These are phyloP conservation scores for Benthosema pterotum DNA, from an alignment of 2,797 vertebrate species.

Conservation along the genomic window DNA sequence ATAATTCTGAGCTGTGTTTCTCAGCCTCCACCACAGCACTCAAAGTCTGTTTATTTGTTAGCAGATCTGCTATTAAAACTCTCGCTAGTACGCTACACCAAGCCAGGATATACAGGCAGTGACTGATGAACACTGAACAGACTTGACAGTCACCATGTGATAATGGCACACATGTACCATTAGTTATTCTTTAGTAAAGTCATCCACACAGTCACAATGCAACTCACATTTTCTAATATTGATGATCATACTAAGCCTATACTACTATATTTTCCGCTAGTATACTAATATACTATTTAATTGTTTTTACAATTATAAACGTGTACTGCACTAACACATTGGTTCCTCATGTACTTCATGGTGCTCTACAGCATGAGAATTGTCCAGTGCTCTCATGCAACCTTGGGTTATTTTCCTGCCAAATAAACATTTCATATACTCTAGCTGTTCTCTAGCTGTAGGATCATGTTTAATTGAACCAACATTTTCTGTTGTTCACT, in stretches of 20 bases:
- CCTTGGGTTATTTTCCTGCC: conserved; percentile 5
- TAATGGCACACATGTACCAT: too few species aligned
- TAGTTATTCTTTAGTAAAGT: too few species aligned
- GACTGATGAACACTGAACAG: conserved; percentile 58
- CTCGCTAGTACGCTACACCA: conserved; percentile 43
- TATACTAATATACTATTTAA: too few species aligned
- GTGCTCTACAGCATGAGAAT: too few species aligned
- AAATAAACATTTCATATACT: conserved; percentile 14
- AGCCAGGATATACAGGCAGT: conserved; percentile 61
- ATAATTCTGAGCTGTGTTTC: conserved; percentile 61
- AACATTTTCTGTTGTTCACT: too few species aligned
- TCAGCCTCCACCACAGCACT: conserved; percentile 55
- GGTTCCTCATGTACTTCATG: too few species aligned
- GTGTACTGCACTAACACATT: too few species aligned
- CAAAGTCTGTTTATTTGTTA: conserved; percentile 65
- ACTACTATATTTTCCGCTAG: conserved; percentile 16
- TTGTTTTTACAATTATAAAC: too few species aligned
- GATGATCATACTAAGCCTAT: conserved; percentile 35
- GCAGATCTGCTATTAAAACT: conserved; percentile 59
- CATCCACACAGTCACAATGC: too few species aligned
- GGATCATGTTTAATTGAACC: neutral
- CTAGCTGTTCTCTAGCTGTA: neutral
- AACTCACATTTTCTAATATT: conserved; percentile 1
- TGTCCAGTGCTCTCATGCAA: conserved; percentile 21
- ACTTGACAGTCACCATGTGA: neutral